These are phyloP conservation scores for Catotricha subobsoleta DNA, from an alignment of 2,888 invertebrate genomes.

Conservation along the genomic window DNA sequence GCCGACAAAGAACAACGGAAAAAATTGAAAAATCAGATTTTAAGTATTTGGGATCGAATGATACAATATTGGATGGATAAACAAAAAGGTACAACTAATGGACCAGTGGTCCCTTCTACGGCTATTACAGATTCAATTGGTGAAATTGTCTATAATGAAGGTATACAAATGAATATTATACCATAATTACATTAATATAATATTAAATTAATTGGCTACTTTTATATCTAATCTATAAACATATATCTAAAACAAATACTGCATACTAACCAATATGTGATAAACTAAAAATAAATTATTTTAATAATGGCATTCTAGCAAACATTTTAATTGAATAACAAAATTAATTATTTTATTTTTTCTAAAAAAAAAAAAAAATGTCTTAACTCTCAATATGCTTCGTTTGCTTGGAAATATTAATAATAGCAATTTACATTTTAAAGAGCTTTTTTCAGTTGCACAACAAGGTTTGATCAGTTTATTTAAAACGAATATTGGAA, in stretches of 20 bases:
- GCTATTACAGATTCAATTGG: slow-evolving; percentile 54
- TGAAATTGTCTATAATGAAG: slow-evolving; percentile 55
- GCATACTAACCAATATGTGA: no score
- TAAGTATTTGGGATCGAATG: slow-evolving; percentile 84
- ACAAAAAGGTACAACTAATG: slow-evolving; percentile 33
- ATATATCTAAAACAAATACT: not conserved
- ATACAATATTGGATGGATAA: slow-evolving; percentile 85
- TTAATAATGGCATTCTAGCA: not conserved
- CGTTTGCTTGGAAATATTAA: not conserved
- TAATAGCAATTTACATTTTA: slow-evolving; percentile 25
- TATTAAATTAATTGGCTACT: not conserved
- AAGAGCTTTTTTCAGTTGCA: slow-evolving; percentile 31
- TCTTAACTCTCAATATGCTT: slow-evolving; percentile 5
- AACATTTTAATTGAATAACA: not conserved
- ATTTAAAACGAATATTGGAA: slow-evolving; percentile 79
- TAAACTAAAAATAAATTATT: not conserved
- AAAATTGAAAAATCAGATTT: slow-evolving; percentile 68
- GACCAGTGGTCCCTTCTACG: slow-evolving; percentile 54
- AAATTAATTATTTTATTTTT: not conserved
- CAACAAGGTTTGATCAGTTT: slow-evolving; percentile 53
- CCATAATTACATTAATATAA: not conserved
- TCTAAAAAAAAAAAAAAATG: no score
- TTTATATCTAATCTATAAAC: not conserved
- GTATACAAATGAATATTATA: slow-evolving; percentile 27
- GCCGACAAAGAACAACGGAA: slow-evolving; percentile 63